Evolutionary conservation across 2,797 vertebrate species (phyloP), one percentile per base, ranked within the genome.

Genomic region (Anguilla obscura): DNA sequence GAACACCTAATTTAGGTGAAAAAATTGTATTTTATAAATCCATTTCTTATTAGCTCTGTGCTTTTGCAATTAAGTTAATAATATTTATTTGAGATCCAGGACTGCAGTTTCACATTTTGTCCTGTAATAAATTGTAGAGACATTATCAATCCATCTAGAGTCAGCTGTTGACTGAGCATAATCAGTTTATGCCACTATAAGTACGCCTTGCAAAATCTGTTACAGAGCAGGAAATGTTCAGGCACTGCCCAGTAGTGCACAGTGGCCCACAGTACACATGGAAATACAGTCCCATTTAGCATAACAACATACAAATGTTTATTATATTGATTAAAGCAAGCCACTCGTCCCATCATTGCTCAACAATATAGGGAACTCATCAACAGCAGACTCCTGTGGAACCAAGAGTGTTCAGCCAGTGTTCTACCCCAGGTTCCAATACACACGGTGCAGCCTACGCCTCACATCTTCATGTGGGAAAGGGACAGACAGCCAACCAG

Each of bases 391-490:
- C 18, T n/a, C 18, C 63, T 60, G 58, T 36, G 71, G 33, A 36
- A 12, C 33, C 71, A 36, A 12, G 71, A 36, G 33, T 36, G 30
- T 14, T 76, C 33, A 3, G 71, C 10, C 71, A 76, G 14, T 76
- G 3, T 2, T 33, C 9, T 76, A 33, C 71, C 71, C 33, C 21
- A 30, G 27, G 27, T 12, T 30, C 69, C 27, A 16, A 33, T 40
- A 14, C 21, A 36, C 30, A 33, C 71, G 94, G 93, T 71, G 94
- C 94, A 82, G 92, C 92, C 93, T 92, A 92, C 94, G 95, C 94
- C 95, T 93, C 94, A 93, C 90, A 76, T 94, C 94, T 96, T 95
- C 95, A 95, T 94, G 94, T 94, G 95, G 95, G 92, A 95, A 93
- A 91, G 94, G 94, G 94, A 96, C 95, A 69, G 92, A 94, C 8